Evolutionary conservation across 2,888 invertebrate genomes (phyloP), one percentile per base, ranked within the genome.

Genomic region (Brachypalpus laphriformis): DNA sequence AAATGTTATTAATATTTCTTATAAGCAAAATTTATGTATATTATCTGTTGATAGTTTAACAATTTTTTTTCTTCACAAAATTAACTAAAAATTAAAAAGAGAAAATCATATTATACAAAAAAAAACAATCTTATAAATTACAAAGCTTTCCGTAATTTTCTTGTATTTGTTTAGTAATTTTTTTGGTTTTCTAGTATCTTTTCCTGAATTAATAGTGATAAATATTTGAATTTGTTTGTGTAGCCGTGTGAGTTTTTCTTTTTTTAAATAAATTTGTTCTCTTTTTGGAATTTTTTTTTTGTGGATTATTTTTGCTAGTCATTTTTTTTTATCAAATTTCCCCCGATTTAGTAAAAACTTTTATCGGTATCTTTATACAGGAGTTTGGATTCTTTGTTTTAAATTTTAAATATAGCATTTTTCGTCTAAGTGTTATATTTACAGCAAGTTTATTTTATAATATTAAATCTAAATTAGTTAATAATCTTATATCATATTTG

Each of bases 191-290:
- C 5, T 40, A 22, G 42, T 59, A 14, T 34, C 42, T 68, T 54
- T 54, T 11, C 61, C 61, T 56, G 25, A 80, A 66, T 72, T 74
- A 70, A 57, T 70, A 70, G 40, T 75, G 51, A 59, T 82, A 76
- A 82, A 76, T 82, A 65, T 76, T 82, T 57, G 65, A 82, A 59
- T 66, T 71, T 68, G n/a, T 65, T 40, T 76, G 75, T 82, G 56
- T 82, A 76, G 82, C 76, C 82, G 65, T 70, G 74, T 75, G 75
- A 75, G 68, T 75, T 70, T 4, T 56, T 65, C 66, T 81, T 42
- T 57, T 70, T 56, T 63, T 59, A 70, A 76, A 78, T 83, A 78
- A 74, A 57, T 51, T 56, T 49, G 49, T 28, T 14, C 20, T 9
- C 49, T 20, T 45, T 0, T 49, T 65, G 2, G 6, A 8, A 4